Conservation (phyloP, 2,888 invertebrate species). For the Aspidiotus rigidus region DNA sequence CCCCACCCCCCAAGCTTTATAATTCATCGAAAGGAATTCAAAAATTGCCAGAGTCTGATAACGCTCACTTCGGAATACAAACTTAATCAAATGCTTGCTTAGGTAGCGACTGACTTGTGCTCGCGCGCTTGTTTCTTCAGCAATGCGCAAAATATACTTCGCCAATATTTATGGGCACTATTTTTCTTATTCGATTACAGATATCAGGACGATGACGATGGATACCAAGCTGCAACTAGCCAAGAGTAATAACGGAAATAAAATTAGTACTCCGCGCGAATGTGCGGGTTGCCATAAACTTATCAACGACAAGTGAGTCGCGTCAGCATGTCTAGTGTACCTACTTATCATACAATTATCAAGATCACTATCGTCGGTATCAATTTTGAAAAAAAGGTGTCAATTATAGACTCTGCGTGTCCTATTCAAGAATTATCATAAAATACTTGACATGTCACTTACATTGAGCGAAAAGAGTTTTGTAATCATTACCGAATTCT, state of each 20-base stretch:
- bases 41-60: no score
- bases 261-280: constrained; percentile 55
- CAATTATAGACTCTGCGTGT: no score
- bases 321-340: neutral
- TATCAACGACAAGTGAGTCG: constrained; percentile 65
- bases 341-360: neutral
- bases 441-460: no score
- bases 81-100: no score
- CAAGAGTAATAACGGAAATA: constrained; percentile 42
- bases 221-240: constrained; percentile 67
- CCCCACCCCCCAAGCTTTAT: no score
- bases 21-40: no score
- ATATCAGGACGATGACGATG: constrained; percentile 58
- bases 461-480: constrained; percentile 15
- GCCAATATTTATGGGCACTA: neutral
- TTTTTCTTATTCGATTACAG: constrained; percentile 36
- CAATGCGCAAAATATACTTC: no score
- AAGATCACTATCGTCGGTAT: neutral
- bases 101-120: no score
- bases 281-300: constrained; percentile 91
- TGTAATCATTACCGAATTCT: neutral
- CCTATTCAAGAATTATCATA: no score
- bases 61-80: no score
- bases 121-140: no score
- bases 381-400: no score